Conservation (phyloP, 2,888 invertebrate species). For the Philereme vetulata region DNA sequence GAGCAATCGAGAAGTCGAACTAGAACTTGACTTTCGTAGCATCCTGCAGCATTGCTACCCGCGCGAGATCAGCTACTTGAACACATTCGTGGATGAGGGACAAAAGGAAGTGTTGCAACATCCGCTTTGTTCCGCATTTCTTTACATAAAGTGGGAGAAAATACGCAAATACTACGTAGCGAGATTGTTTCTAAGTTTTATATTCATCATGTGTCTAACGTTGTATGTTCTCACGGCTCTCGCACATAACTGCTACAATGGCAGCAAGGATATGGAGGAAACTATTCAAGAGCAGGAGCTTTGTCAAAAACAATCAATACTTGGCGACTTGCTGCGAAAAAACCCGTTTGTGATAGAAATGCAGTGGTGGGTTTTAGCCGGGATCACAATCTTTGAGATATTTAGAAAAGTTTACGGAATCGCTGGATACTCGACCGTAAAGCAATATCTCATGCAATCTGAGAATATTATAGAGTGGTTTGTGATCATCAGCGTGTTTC, state of each 20-base stretch:
- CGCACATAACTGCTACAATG: slow-evolving; percentile 93
- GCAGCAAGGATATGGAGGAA: slow-evolving; percentile 89
- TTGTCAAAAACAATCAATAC: slow-evolving; percentile 90
- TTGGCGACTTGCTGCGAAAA: slow-evolving; percentile 89
- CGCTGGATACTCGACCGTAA: slow-evolving; percentile 91
- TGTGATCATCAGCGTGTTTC: slow-evolving; percentile 92
- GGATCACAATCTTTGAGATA: slow-evolving; percentile 91
- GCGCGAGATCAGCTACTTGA: slow-evolving; percentile 92
- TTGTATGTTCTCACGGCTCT: slow-evolving; percentile 91
- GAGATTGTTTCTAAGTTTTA: slow-evolving; percentile 89
- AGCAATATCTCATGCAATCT: slow-evolving; percentile 91
- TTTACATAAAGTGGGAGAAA: slow-evolving; percentile 95
- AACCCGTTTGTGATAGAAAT: slow-evolving; percentile 91
- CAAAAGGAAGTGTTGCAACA: slow-evolving; percentile 94
- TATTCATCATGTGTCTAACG: slow-evolving; percentile 91
- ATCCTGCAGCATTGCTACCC: slow-evolving; percentile 92
- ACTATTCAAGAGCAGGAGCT: slow-evolving; percentile 88
- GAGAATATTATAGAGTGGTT: slow-evolving; percentile 95
- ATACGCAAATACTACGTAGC: slow-evolving; percentile 94
- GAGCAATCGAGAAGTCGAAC: slow-evolving; percentile 91
- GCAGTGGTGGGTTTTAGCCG: slow-evolving; percentile 92
- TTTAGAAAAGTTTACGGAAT: slow-evolving; percentile 92
- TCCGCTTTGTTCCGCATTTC: slow-evolving; percentile 93
- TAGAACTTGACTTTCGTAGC: slow-evolving; percentile 92
- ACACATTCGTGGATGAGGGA: slow-evolving; percentile 94